Percentiles rank a stretch among this genome's conserved stretches.
Conservation (phyloP, 1,140 invertebrate species). For the Phymorhynchus buccinoides region DNA sequence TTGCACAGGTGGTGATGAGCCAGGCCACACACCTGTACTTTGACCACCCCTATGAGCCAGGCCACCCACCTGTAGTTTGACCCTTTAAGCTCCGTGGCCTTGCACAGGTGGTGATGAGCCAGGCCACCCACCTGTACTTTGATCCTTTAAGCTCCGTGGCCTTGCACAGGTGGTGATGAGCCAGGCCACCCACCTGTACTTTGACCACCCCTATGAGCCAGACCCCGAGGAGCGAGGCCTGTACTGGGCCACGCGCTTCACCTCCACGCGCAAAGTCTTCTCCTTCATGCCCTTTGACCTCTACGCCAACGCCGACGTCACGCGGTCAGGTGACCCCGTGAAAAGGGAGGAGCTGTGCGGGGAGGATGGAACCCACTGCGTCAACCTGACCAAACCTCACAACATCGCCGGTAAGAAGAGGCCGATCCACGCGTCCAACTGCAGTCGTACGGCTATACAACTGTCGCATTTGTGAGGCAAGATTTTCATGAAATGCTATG, state of each 20-base stretch:
- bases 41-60: conserved; percentile 68
- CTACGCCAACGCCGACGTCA: conserved; percentile 62
- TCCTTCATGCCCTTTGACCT: conserved; percentile 61
- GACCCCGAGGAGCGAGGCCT: conserved; percentile 66
- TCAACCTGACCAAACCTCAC: conserved; percentile 55
- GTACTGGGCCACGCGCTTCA: conserved; percentile 68
- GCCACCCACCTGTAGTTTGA: conserved; percentile 71
- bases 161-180: conserved; percentile 61
- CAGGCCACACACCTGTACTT: conserved; percentile 68
- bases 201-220: conserved; percentile 70
- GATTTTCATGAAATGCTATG: too few relatives aligned
- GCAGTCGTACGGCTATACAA: too few relatives aligned
- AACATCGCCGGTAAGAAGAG: conserved; percentile 63
- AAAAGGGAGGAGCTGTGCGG: conserved; percentile 52
- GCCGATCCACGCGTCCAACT: too few relatives aligned
- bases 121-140: conserved; percentile 68
- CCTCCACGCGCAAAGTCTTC: conserved; percentile 59
- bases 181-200: conserved; percentile 67
- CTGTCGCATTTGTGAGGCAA: too few relatives aligned
- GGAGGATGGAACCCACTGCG: conserved; percentile 50
- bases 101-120: conserved; percentile 61
- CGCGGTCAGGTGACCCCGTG: conserved; percentile 54
- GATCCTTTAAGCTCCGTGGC: too few relatives aligned
- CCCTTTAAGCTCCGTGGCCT: too few relatives aligned
- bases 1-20: conserved; percentile 59